These are phyloP conservation scores for Galerucella calmariensis DNA, from an alignment of 2,888 invertebrate genomes.

Conservation along the genomic window DNA sequence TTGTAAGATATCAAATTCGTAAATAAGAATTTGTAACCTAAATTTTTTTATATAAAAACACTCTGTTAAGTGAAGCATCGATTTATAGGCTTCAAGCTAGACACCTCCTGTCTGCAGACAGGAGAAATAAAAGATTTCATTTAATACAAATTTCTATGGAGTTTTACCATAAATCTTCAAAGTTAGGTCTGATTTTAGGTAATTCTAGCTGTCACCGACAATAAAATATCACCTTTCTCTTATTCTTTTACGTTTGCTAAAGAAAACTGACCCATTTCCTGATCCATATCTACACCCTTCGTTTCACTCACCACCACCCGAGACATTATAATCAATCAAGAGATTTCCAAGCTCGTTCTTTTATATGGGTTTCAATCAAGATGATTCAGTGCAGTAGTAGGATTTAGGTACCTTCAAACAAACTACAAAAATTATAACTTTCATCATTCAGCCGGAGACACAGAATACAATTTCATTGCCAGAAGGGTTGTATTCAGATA, in stretches of 20 bases:
- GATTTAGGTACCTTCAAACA: background rate
- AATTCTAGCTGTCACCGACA: constrained; percentile 17
- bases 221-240: constrained; percentile 9
- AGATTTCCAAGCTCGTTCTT: constrained; percentile 14
- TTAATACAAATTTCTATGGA: background rate
- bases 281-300: constrained; percentile 17
- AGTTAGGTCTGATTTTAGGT: constrained; percentile 5
- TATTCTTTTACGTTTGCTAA: constrained; percentile 9
- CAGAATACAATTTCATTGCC: too few relatives aligned
- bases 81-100: background rate
- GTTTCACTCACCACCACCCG: constrained; percentile 7
- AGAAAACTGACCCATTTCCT: constrained; percentile 20
- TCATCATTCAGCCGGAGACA: too few relatives aligned
- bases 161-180: constrained; percentile 2
- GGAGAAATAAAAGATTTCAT: background rate
- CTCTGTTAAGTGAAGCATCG: too few relatives aligned
- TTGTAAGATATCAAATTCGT: background rate
- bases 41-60: background rate
- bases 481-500: too few relatives aligned
- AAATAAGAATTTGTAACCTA: background rate
- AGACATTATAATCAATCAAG: constrained; percentile 23
- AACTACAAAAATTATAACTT: too few relatives aligned
- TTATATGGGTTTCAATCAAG: constrained; percentile 17
- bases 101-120: background rate
- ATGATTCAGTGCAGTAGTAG: background rate